These are phyloP conservation scores for Okapia johnstoni DNA, from an alignment of 2,113 vertebrate genomes.

Conservation along the genomic window DNA sequence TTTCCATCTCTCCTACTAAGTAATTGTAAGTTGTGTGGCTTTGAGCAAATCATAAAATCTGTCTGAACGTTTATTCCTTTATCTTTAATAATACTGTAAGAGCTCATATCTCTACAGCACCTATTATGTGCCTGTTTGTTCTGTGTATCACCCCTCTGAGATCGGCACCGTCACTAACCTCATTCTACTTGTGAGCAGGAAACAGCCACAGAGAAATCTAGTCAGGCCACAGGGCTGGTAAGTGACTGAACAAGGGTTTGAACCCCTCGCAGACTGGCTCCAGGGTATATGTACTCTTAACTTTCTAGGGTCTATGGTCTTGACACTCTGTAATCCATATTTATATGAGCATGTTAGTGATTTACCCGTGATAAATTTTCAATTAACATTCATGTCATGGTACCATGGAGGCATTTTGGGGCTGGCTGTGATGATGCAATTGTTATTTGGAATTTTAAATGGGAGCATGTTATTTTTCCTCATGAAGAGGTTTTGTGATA, in stretches of 20 bases:
- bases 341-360: neutral
- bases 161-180: neutral
- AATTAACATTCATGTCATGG: neutral
- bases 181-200: neutral
- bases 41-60: neutral
- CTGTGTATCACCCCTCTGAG: neutral
- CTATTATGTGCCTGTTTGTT: neutral
- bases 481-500: slow-evolving; percentile 46
- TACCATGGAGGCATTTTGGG: slow-evolving; percentile 17
- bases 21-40: neutral
- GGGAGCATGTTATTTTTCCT: slow-evolving; percentile 51
- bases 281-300: neutral
- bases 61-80: neutral
- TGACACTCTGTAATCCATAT: neutral
- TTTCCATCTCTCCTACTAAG: neutral
- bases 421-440: neutral
- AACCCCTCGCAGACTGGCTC: neutral
- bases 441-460: slow-evolving; percentile 40
- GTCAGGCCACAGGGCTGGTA: neutral
- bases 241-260: neutral
- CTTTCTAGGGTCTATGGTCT: neutral
- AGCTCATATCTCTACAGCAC: neutral
- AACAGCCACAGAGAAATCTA: neutral
- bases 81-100: neutral
- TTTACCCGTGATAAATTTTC: neutral